These are phyloP conservation scores for Phaenicophaeus curvirostris DNA, from an alignment of 2,797 vertebrate genomes.

Conservation along the genomic window DNA sequence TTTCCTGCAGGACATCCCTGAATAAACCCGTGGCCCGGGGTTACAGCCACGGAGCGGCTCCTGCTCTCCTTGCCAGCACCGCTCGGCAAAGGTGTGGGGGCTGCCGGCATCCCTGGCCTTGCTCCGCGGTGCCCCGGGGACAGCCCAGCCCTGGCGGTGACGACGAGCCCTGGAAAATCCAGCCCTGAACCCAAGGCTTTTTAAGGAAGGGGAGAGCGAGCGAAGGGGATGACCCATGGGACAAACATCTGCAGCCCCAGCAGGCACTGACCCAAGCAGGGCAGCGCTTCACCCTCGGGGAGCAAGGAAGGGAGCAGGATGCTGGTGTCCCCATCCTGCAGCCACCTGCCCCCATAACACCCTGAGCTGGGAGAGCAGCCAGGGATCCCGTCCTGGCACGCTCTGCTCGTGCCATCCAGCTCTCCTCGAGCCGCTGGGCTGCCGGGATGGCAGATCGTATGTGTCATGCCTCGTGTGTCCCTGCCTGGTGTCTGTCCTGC, in stretches of 20 bases:
- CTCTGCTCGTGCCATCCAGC: not conserved
- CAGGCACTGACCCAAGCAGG: fast-evolving
- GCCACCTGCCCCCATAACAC: fast-evolving
- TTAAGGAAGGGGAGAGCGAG: not conserved
- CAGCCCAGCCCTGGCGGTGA: fast-evolving
- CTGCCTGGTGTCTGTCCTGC: not conserved
- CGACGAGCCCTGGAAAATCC: not conserved
- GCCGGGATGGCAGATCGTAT: fast-evolving
- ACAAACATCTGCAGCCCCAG: not conserved
- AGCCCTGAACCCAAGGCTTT: constrained; percentile 5
- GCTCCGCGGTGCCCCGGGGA: fast-evolving
- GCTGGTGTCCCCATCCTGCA: not conserved
- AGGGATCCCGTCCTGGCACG: not conserved
- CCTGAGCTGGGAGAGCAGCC: not conserved
- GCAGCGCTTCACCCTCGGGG: fast-evolving
- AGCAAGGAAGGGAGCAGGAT: not conserved
- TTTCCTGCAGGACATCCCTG: not conserved
- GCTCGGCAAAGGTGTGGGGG: not conserved
- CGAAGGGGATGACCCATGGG: not conserved
- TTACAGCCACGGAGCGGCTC: not conserved
- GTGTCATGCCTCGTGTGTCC: not conserved
- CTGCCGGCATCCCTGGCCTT: not conserved
- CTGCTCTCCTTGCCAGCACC: not conserved
- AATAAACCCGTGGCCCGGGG: not conserved
- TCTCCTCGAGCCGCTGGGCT: not conserved